Base-by-base conservation (phyloP, 2,797 vertebrate genomes). In the Adelosebastes latens region DNA sequence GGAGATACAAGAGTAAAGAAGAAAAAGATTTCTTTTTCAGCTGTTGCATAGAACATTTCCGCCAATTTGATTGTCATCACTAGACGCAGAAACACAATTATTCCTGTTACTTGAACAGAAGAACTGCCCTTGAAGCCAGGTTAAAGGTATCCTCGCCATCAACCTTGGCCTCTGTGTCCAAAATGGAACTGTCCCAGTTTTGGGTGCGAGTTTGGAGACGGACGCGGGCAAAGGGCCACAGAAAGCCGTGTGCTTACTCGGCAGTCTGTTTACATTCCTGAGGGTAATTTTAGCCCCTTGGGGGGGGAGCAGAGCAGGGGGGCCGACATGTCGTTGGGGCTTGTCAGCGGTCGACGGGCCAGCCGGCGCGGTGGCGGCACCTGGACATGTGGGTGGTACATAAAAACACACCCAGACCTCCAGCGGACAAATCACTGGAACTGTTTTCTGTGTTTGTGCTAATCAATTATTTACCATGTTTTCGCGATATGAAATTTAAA, bases 251-350 rank as follows among this genome's bases (percentile, higher is more conserved):
- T 92, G 94, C 95, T 95, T 94, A 95, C 93, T 95, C 94, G 20
- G 93, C 94, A 93, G 89, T 94, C 87, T 96, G 95, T 96, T 96
- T 96, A 96, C 95, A 96, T 96, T 96, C 95, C 94, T 93, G 80
- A 85, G 87, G 91, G 94, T 96, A 95, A 95, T 95, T 95, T 95
- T 95, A 95, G 93, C 93, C 93, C 91, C 91, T 36, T 82, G 83
- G 88, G 66, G 77, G 69, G 77, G 42, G 87, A 75, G 80, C 71
- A 67, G 78, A 80, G 82, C 85, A 78, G 80, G 92, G 88, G 87
- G 88, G 89, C 3, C 72, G 64, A 79, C 87, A 89, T 92, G 93
- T 94, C 89, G 90, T 93, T 90, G 91, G 88, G 88, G 83, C 91
- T 89, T 84, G 93, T 95, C 94, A 95, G 89, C 88, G 91, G 90